These are phyloP conservation scores for Ctenicera cuprea DNA, from an alignment of 2,888 invertebrate genomes.

Conservation along the genomic window DNA sequence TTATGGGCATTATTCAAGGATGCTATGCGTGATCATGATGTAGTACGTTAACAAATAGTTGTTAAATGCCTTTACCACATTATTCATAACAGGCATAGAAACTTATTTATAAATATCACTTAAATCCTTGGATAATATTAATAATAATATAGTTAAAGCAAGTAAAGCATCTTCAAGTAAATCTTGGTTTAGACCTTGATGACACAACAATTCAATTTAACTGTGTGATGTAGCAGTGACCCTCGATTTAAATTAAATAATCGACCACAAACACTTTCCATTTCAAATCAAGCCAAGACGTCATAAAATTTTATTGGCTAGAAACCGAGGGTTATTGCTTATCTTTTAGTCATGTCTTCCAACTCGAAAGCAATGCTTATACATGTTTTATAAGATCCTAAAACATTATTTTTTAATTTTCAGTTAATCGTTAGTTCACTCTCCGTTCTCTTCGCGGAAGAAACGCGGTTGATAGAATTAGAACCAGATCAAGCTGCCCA, in stretches of 20 bases:
- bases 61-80: background rate
- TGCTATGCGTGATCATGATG: slow-evolving; percentile 13
- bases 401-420: no score
- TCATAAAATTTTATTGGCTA: no score
- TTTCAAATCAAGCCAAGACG: no score
- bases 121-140: background rate
- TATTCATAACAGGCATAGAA: background rate
- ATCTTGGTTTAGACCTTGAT: no score
- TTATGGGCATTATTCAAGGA: slow-evolving; percentile 15
- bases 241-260: background rate
- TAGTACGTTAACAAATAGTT: slow-evolving; percentile 6
- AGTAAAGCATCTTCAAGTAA: background rate
- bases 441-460: slow-evolving; percentile 66
- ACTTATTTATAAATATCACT: slow-evolving; percentile 26
- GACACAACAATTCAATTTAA: no score
- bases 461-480: slow-evolving; percentile 74
- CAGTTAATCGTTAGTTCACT: slow-evolving; percentile 37
- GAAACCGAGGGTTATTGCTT: no score
- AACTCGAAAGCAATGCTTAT: no score
- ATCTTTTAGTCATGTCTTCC: no score
- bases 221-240: no score
- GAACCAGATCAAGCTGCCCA: slow-evolving; percentile 75
- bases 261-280: background rate
- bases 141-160: no score
- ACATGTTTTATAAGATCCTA: no score